Conservation (phyloP, 2,113 vertebrate species). For the Myrmecophaga tridactyla region DNA sequence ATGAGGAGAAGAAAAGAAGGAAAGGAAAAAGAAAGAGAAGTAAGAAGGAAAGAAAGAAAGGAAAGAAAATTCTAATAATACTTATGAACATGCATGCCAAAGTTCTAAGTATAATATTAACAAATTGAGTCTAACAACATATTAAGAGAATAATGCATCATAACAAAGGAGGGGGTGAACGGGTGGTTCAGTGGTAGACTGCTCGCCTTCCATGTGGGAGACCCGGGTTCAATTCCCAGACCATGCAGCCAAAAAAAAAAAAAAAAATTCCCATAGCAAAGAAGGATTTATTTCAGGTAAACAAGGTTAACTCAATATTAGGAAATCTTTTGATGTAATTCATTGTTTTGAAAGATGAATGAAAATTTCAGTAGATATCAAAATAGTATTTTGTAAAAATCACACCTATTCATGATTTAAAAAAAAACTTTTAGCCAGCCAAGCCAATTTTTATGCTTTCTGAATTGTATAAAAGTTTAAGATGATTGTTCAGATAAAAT, state of each 20-base stretch:
- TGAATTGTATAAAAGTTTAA: not conserved
- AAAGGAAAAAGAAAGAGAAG: not conserved
- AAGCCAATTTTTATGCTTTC: not conserved
- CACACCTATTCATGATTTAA: not conserved
- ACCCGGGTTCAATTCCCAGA: no score
- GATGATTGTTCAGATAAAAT: not conserved
- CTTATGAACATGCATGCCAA: not conserved
- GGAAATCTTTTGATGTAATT: not conserved
- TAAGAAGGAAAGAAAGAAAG: not conserved
- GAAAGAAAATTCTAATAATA: not conserved
- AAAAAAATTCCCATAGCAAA: no score
- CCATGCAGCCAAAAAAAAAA: no score
- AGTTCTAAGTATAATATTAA: not conserved
- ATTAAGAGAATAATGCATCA: not conserved
- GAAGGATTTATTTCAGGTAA: not conserved
- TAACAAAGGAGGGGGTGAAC: no score
- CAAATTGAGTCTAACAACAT: not conserved
- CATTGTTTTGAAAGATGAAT: not conserved
- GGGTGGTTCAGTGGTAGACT: no score
- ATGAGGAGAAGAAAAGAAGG: no score
- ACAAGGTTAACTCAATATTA: not conserved
- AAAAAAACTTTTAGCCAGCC: not conserved
- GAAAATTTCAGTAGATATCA: conserved; percentile 4
- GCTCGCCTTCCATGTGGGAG: no score
- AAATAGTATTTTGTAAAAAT: not conserved